These are phyloP conservation scores for Rapana venosa DNA, from an alignment of 2,888 invertebrate species.

Conservation along the genomic window DNA sequence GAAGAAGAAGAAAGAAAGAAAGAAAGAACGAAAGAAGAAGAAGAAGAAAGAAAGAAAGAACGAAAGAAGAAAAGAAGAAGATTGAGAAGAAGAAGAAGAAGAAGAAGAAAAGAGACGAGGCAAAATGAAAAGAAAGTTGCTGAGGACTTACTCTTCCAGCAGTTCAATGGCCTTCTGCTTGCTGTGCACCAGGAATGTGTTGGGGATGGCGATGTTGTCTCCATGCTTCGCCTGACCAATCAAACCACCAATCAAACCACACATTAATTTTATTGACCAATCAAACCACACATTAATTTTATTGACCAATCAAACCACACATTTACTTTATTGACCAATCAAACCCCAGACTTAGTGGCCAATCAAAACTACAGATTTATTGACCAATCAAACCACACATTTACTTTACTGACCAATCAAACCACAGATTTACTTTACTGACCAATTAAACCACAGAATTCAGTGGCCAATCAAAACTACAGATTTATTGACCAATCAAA, in stretches of 20 bases:
- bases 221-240: constrained; percentile 80
- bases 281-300: too few species aligned
- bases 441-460: too few species aligned
- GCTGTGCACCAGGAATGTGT: constrained; percentile 83
- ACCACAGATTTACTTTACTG: too few species aligned
- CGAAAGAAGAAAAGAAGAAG: background rate
- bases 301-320: too few species aligned
- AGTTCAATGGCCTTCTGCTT: constrained; percentile 82
- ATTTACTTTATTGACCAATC: too few species aligned
- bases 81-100: background rate
- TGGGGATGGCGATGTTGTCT: constrained; percentile 83
- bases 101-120: background rate
- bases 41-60: background rate
- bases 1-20: background rate
- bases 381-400: too few species aligned
- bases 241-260: background rate
- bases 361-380: too few species aligned
- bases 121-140: background rate
- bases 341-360: too few species aligned
- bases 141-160: constrained; percentile 80
- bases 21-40: background rate
- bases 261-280: background rate
- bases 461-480: constrained; percentile 56
- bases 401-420: too few species aligned
- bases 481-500: too few species aligned